A percentile compares a stretch with the other conserved stretches of the same genome.
These are phyloP conservation scores for Drosophila neotestacea DNA, from an alignment of 2,888 invertebrate species.

Conservation along the genomic window DNA sequence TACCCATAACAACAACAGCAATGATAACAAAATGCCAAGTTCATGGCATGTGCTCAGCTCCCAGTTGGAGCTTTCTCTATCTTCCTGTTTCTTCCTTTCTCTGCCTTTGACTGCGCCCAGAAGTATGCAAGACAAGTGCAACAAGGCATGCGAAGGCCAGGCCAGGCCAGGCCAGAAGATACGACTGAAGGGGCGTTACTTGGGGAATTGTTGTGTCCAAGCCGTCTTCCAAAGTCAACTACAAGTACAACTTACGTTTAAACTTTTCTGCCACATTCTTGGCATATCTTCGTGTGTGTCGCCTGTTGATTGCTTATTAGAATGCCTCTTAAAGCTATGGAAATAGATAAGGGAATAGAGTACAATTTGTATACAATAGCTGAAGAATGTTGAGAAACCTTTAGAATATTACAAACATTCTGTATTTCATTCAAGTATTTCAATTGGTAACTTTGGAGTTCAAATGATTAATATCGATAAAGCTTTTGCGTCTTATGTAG, in stretches of 20 bases:
- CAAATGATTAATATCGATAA: too few relatives aligned
- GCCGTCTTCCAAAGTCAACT: constrained; percentile 35
- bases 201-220: constrained; percentile 36
- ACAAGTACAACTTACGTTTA: constrained; percentile 46
- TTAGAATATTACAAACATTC: neutral
- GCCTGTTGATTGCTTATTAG: constrained; percentile 78
- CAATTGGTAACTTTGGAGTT: too few relatives aligned
- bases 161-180: constrained; percentile 44
- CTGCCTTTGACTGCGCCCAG: constrained; percentile 21
- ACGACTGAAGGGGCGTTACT: constrained; percentile 21
- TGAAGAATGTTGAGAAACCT: neutral
- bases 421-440: neutral
- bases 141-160: constrained; percentile 62
- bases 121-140: constrained; percentile 75
- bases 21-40: constrained; percentile 75
- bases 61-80: constrained; percentile 44
- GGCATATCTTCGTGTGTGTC: constrained; percentile 54
- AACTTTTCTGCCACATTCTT: constrained; percentile 69
- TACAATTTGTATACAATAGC: neutral
- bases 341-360: neutral
- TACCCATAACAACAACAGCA: constrained; percentile 56
- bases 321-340: constrained; percentile 22
- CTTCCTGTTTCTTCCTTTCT: neutral
- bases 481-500: too few relatives aligned
- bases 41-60: constrained; percentile 57